phyloP scores from a whole-genome alignment of 2,888 invertebrate species.

The Xylophagus ater region DNA sequence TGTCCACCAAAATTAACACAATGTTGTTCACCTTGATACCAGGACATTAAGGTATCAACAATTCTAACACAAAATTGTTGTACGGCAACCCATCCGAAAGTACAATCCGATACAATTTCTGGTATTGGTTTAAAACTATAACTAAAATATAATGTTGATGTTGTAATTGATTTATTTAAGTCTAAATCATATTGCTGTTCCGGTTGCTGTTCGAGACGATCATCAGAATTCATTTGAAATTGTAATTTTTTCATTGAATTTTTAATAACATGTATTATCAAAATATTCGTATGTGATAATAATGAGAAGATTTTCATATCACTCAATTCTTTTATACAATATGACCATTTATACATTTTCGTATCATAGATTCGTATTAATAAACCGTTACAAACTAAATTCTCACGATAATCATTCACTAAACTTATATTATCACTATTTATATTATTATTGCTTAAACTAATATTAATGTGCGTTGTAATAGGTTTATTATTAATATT shows the following conservation, averaged over 20 bases:
- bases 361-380: constrained; percentile 26
- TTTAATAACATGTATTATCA: constrained; percentile 23
- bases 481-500: background rate
- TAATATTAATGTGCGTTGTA: constrained; percentile 12
- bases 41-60: constrained; percentile 47
- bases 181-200: no score
- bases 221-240: background rate
- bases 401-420: background rate
- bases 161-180: no score
- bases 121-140: constrained; percentile 53
- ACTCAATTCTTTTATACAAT: constrained; percentile 24
- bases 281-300: constrained; percentile 25
- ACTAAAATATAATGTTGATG: constrained; percentile 48
- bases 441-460: constrained; percentile 11
- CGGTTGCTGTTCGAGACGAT: no score
- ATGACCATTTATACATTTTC: constrained; percentile 26
- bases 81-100: constrained; percentile 58
- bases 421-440: background rate
- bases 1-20: constrained; percentile 55
- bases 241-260: background rate
- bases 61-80: constrained; percentile 56
- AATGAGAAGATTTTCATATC: constrained; percentile 24
- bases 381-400: constrained; percentile 23
- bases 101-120: constrained; percentile 53
- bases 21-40: constrained; percentile 57